Base-by-base conservation (phyloP, 1,140 invertebrate species). In the Heterodera schachtii region DNA sequence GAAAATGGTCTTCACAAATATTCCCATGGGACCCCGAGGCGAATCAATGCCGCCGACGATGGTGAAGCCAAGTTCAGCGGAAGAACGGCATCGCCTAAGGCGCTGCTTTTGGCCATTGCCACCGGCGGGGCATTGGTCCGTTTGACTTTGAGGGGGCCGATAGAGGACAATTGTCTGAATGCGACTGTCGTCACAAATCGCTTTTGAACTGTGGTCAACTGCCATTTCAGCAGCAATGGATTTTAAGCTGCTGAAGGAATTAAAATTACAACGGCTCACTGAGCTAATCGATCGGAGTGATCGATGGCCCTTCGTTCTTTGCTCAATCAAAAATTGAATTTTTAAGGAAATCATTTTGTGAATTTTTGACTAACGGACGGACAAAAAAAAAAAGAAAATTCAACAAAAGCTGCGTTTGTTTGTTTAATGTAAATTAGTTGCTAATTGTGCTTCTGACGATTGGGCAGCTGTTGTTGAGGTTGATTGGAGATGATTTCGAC, bases 1-100 rank as follows among this genome's bases (percentile, higher is more conserved):
- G 90, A 95, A 95, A 13, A 96, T 93, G 1, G 95, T 95, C 90
- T 96, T 95, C 1, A 96, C 94, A 90, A 94, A 96, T 86, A 96
- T 96, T 19, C 95, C 95, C 93, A 96, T 94, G 85, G 93, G 93
- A 3, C 95, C 95, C 87, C 94, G 94, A 2, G 95, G 94, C 52
- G 94, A 95, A 89, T 96, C 95, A 9, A 92, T 93, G 66, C 95
- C 95, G 46, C 95, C 95, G 43, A 96, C 95, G 86, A 96, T 95
- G 90, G 94, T 95, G 89, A 96, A 96, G 1, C 95, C 95, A 43
- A 97, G 92, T 78, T 64, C 64, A 21, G 57, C 46, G 1, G 81
- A 21, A 44, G 47, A 47, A 1, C 47, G 47, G 43, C 57, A 52
- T 66, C n/a, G 66, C 47, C 46, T 70, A 41, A 31, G 73, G 66